Evolutionary conservation across 1,140 invertebrate genomes (phyloP), one percentile per base, ranked within the genome.

Genomic region (Drosophila grimshawi): DNA sequence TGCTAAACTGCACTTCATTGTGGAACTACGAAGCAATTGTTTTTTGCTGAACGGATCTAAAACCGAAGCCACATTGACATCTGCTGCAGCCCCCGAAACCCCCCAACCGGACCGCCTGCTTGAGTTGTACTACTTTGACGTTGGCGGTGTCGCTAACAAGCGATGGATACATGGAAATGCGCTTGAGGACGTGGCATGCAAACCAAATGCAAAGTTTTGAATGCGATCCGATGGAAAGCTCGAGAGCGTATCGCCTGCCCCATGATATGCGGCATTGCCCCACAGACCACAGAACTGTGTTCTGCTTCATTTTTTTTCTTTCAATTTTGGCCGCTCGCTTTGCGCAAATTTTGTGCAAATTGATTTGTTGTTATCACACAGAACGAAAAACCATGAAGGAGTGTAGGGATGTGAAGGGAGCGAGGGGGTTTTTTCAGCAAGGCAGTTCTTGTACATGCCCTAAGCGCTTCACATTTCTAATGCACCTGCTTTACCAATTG

Each of bases 301-400:
- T 41, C 33, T 29, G 6, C 29, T 46, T 41, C 6, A 43, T 27
- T 27, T 49, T 45, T 68, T 41, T 56, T 37, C 5, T 4, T 45
- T 19, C 48, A 7, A 4, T 59, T 41, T 59, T 62, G 29, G 8
- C 33, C 35, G 30, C 35, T 45, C 32, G 61, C 62, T 66, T 83
- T 85, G 81, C 86, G 85, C 85, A 89, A 88, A 89, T 88, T 88
- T 85, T 83, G 80, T 83, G 85, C 85, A 89, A 89, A 89, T 89
- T 90, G 86, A 89, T 90, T 89, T 89, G 85, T 90, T 89, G 81
- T 90, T 89, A 89, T 89, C 85, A 85, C 74, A 81, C 53, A 39
- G 57, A 45, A 45, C 39, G 11, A 11, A 45, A 8, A 27, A 46
- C 4, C 3, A 10, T 3, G 29, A 41, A 10, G 6, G 27, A 10